phyloP scores from a whole-genome alignment of 2,797 vertebrate genomes.

The Myotis daubentonii region DNA sequence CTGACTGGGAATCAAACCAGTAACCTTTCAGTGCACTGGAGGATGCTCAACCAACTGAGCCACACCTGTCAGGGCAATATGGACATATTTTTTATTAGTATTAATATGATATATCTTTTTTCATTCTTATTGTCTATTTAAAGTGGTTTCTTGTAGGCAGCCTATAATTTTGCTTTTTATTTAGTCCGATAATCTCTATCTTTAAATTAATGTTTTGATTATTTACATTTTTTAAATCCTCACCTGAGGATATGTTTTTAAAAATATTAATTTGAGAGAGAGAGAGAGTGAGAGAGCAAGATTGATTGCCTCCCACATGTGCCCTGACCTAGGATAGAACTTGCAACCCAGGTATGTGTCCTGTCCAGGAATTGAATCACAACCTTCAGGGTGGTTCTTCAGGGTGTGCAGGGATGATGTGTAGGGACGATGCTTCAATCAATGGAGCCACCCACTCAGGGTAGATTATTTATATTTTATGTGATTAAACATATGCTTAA shows the following conservation, averaged over 20 bases:
- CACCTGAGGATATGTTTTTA: not conserved
- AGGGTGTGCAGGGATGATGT: not conserved
- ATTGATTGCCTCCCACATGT: not conserved
- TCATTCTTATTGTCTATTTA: not conserved
- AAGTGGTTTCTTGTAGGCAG: not conserved
- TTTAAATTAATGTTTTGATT: not conserved
- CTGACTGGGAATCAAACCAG: no score
- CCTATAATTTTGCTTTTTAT: not conserved
- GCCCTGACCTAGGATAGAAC: not conserved
- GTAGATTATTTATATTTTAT: not conserved
- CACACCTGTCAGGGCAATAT: no score
- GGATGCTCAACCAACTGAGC: no score
- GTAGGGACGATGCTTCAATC: not conserved
- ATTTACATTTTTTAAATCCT: not conserved
- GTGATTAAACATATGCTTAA: not conserved
- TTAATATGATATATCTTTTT: not conserved
- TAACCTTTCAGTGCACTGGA: no score
- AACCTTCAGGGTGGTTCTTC: not conserved
- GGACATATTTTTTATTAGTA: not conserved
- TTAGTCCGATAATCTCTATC: not conserved
- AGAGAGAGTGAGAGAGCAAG: not conserved
- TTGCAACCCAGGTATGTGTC: not conserved
- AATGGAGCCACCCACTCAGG: not conserved
- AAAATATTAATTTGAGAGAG: no score
- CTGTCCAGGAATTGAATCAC: not conserved